These are phyloP conservation scores for Nipponia nippon DNA, from an alignment of 2,113 vertebrate genomes.

Conservation along the genomic window DNA sequence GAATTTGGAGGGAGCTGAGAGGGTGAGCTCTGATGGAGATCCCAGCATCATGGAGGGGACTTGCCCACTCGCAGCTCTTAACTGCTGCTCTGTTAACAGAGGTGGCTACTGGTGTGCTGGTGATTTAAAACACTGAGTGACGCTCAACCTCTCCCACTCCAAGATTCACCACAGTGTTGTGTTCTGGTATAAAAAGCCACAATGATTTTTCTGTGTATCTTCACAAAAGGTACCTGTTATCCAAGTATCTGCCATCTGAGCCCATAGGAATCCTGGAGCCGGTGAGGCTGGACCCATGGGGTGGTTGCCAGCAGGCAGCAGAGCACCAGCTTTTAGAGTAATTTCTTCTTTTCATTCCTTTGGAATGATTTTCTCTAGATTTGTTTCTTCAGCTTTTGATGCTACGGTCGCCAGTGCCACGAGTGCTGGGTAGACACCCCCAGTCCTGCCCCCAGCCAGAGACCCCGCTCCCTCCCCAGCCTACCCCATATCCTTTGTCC, in stretches of 20 bases:
- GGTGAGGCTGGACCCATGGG: background rate
- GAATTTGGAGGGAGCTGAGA: background rate
- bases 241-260: background rate
- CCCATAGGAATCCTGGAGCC: background rate
- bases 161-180: background rate
- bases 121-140: background rate
- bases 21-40: background rate
- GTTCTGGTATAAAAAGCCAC: background rate
- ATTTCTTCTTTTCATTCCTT: background rate
- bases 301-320: background rate
- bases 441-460: background rate
- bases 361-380: background rate
- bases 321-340: background rate
- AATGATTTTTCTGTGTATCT: background rate
- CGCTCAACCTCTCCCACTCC: background rate
- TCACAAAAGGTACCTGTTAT: background rate
- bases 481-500: background rate
- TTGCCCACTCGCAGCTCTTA: background rate
- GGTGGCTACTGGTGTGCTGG: background rate
- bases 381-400: background rate
- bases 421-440: background rate
- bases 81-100: background rate
- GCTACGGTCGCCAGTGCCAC: accelerated
- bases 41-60: background rate
- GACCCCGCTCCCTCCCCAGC: background rate